Percentiles rank a stretch among this genome's conserved stretches.
These are phyloP conservation scores for human (Homo sapiens) DNA, from an alignment of 2,113 vertebrate genomes.

Conservation along the genomic window GRCh38 chr1:121067001-121067500, in stretches of 20 bases:
- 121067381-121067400: not conserved
- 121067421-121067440: not conserved
- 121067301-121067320: not conserved
- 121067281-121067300: not conserved
- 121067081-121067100: not conserved
- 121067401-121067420: not conserved
- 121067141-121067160: not conserved
- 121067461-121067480: not conserved
- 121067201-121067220: not conserved
- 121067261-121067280: not conserved
- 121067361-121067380: not conserved
- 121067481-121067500: not conserved
- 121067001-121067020: not conserved
- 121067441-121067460: not conserved
- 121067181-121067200: not conserved
- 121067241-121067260: not conserved
- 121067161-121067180: not conserved
- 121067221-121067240: not conserved
- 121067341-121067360: not conserved
- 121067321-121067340: not conserved
- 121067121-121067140: not conserved
- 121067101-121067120: not conserved
- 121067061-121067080: not conserved
- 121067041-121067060: not conserved
- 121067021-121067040: not conserved